phyloP scores from a whole-genome alignment of 2,888 invertebrate species.

The Tenthredo notha region DNA sequence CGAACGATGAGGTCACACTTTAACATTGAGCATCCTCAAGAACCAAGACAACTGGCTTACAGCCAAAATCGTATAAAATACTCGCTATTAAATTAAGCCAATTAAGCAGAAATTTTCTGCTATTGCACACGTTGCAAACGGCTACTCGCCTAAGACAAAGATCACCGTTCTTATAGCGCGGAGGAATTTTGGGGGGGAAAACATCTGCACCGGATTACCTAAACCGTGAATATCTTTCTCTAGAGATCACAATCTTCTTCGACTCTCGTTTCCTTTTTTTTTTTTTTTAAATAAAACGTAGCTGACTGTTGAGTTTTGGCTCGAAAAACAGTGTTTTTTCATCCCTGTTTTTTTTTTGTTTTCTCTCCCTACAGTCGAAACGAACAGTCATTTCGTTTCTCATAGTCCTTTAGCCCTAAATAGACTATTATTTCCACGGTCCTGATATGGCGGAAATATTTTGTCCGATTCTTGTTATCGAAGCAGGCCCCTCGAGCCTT shows the following conservation, averaged over 20 bases:
- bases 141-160: not conserved
- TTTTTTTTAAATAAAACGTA: not conserved
- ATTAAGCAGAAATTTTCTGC: conserved; percentile 36
- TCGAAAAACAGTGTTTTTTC: not conserved
- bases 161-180: not conserved
- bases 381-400: not conserved
- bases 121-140: not conserved
- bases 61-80: conserved; percentile 31
- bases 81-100: conserved; percentile 41
- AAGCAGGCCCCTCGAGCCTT: not conserved
- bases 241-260: not conserved
- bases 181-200: not conserved
- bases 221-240: not conserved
- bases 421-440: not conserved
- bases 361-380: not conserved
- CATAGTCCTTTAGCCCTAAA: not conserved
- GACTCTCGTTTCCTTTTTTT: not conserved
- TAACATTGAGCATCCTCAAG: conserved; percentile 1
- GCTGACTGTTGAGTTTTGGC: not conserved
- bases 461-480: not conserved
- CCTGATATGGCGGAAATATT: not conserved
- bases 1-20: conserved; percentile 14
- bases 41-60: conserved; percentile 23
- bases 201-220: conserved; percentile 20
- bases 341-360: not conserved